phyloP scores from a whole-genome alignment of 2,888 invertebrate genomes.

The Pristionchus maxplancki region DNA sequence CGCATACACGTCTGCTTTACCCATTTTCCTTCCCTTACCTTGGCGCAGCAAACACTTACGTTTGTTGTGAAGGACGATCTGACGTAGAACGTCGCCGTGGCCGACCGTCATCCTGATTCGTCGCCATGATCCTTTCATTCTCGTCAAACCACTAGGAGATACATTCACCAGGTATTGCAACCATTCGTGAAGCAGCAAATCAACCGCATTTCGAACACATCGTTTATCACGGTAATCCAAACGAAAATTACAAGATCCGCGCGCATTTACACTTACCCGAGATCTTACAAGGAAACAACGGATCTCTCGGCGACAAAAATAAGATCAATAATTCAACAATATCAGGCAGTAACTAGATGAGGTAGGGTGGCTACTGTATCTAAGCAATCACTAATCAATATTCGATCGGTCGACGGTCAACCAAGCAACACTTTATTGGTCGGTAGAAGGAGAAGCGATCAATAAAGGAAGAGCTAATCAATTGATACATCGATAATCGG shows the following conservation, averaged over 20 bases:
- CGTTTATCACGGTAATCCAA: background rate
- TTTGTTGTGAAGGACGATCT: too few relatives aligned
- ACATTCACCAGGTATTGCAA: background rate
- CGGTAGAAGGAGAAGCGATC: too few relatives aligned
- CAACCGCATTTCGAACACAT: background rate
- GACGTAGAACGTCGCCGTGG: too few relatives aligned
- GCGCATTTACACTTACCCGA: conserved; percentile 33
- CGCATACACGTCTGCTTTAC: too few relatives aligned
- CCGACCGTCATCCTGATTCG: too few relatives aligned
- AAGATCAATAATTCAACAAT: conserved; percentile 40
- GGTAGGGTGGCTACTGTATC: background rate
- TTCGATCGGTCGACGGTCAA: too few relatives aligned
- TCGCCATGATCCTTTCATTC: too few relatives aligned
- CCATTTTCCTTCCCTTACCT: too few relatives aligned
- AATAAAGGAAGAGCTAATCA: too few relatives aligned
- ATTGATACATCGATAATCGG: background rate
- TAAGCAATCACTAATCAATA: background rate
- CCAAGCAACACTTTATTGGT: too few relatives aligned
- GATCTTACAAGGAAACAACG: conserved; percentile 31
- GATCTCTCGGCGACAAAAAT: background rate
- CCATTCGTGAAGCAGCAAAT: background rate
- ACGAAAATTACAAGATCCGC: conserved; percentile 30
- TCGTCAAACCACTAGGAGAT: too few relatives aligned
- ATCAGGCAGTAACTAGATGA: background rate
- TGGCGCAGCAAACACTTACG: too few relatives aligned